phyloP scores from a whole-genome alignment of 2,113 vertebrate species.

The Tichodroma muraria region DNA sequence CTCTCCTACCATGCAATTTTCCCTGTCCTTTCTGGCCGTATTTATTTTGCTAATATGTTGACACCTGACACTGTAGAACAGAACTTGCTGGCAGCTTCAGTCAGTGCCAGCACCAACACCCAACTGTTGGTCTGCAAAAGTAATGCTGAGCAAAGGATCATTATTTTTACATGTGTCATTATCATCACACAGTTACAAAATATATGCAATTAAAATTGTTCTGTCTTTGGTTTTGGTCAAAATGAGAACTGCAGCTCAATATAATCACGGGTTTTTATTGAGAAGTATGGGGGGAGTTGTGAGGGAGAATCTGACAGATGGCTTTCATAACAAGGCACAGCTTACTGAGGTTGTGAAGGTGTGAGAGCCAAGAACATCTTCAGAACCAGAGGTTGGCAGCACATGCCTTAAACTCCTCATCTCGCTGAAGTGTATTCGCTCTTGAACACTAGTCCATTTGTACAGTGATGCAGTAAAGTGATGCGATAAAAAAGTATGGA shows the following conservation, averaged over 20 bases:
- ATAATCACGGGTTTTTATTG: slow-evolving; percentile 40
- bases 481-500: background rate
- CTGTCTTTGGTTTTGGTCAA: no score
- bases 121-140: slow-evolving; percentile 14
- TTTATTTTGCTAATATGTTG: background rate
- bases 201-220: slow-evolving; percentile 46
- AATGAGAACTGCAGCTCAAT: slow-evolving; percentile 42
- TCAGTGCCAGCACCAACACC: background rate
- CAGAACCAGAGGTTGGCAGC: background rate
- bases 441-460: background rate
- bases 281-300: background rate
- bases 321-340: slow-evolving; percentile 36
- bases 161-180: background rate
- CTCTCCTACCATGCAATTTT: background rate
- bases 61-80: background rate
- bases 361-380: slow-evolving; percentile 12
- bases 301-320: slow-evolving; percentile 50
- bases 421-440: background rate
- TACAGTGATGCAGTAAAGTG: background rate
- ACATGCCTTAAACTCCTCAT: background rate
- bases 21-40: background rate
- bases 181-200: slow-evolving; percentile 59
- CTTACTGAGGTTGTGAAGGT: background rate
- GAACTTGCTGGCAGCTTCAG: background rate
- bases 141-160: slow-evolving; percentile 29